Evolutionary conservation across 2,113 vertebrate genomes (phyloP).

Genomic region (Cyanoramphus novaezelandiae): DNA sequence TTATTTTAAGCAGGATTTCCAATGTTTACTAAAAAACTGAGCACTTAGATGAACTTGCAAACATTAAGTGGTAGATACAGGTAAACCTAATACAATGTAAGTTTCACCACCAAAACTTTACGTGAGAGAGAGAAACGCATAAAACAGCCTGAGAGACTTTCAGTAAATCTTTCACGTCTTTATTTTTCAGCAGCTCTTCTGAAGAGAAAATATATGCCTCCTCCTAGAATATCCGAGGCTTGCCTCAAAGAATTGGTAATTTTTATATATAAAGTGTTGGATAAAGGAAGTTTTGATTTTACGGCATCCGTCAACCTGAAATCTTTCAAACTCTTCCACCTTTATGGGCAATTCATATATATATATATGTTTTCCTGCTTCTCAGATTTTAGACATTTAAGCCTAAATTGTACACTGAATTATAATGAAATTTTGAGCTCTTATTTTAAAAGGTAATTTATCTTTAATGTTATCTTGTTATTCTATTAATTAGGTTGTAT

Average conservation of each 20-base stretch:
- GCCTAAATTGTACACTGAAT: background rate
- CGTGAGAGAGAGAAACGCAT: background rate
- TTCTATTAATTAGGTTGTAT: background rate
- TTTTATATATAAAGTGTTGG: background rate
- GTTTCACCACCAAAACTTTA: background rate
- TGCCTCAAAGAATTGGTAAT: background rate
- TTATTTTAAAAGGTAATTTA: background rate
- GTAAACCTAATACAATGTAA: background rate
- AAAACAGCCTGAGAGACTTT: background rate
- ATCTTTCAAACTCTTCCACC: background rate
- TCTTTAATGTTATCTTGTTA: background rate
- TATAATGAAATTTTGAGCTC: background rate
- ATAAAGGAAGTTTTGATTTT: background rate
- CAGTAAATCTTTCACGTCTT: background rate
- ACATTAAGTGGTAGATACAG: background rate
- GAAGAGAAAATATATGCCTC: background rate
- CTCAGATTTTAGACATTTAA: background rate
- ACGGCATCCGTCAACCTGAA: background rate
- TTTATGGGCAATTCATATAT: background rate
- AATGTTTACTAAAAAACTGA: background rate
- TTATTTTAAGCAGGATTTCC: background rate
- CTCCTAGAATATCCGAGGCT: background rate
- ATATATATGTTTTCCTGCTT: background rate
- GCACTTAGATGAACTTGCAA: background rate
- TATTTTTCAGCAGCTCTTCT: conserved; percentile 6